phyloP scores from a whole-genome alignment of 2,113 vertebrate genomes.

The Petrocephalus zakoni region DNA sequence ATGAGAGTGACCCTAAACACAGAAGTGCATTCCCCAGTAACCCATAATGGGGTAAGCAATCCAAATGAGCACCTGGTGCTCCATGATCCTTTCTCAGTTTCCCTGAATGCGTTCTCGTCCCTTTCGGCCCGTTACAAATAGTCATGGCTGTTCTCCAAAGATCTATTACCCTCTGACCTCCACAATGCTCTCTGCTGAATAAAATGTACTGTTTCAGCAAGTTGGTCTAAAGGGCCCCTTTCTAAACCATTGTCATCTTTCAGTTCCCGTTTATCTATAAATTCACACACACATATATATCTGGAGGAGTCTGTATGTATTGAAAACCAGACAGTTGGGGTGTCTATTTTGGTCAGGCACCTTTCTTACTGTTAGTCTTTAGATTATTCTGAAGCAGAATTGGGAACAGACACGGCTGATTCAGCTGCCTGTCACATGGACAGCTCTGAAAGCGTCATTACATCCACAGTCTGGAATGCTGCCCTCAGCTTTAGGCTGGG shows the following conservation, averaged over 20 bases:
- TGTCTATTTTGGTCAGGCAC: not conserved
- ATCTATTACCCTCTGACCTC: not conserved
- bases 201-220: not conserved
- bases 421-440: not conserved
- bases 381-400: not conserved
- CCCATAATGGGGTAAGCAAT: not conserved
- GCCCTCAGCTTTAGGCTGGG: not conserved
- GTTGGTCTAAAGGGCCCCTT: not conserved
- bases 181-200: not conserved
- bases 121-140: not conserved
- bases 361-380: not conserved
- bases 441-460: not conserved
- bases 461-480: not conserved
- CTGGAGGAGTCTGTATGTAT: not conserved
- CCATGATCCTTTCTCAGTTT: not conserved
- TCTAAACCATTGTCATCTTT: not conserved
- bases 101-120: not conserved
- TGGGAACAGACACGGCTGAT: not conserved
- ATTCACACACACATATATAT: not conserved
- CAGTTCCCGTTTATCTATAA: constrained; percentile 2
- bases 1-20: not conserved
- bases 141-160: not conserved
- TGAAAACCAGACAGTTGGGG: not conserved
- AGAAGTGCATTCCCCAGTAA: not conserved
- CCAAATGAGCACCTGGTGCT: not conserved